phyloP scores from a whole-genome alignment of 2,113 vertebrate species.

The Pituophis catenifer region DNA sequence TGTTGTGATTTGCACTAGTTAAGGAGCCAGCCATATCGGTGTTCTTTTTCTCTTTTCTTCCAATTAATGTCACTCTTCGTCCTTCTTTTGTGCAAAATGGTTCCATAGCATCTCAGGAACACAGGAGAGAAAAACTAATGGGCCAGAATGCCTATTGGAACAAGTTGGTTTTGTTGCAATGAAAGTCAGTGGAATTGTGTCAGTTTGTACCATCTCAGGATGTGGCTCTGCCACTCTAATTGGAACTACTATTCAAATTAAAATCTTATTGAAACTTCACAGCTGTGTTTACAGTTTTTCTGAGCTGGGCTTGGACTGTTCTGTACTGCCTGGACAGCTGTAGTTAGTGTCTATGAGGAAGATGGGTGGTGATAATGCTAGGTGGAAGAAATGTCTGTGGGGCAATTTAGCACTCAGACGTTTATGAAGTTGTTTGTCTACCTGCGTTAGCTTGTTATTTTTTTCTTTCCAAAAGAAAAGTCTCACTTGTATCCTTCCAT shows the following conservation, averaged over 20 bases:
- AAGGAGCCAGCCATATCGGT: background rate
- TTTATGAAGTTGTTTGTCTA: background rate
- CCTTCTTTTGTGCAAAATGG: conserved; percentile 9
- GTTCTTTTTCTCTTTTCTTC: background rate
- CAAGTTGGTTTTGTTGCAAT: background rate
- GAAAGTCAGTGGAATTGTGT: background rate
- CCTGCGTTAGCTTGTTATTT: background rate
- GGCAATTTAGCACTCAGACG: conserved; percentile 1
- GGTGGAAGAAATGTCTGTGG: background rate
- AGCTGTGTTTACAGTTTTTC: conserved; percentile 20
- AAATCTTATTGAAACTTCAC: conserved; percentile 30
- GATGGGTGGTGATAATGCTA: background rate
- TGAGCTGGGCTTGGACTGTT: background rate
- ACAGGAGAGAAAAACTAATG: background rate
- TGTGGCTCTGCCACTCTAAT: background rate
- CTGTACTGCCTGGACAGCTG: conserved; percentile 11
- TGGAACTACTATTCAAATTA: conserved; percentile 35
- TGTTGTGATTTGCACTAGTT: conserved; percentile 1
- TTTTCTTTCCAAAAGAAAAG: background rate
- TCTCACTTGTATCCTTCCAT: background rate
- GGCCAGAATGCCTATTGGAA: background rate
- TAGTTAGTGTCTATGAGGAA: background rate
- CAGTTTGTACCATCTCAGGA: background rate
- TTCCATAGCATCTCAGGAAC: background rate
- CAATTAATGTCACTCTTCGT: conserved; percentile 21